These are phyloP conservation scores for Phaethornis superciliosus DNA, from an alignment of 2,113 vertebrate genomes.

Conservation along the genomic window DNA sequence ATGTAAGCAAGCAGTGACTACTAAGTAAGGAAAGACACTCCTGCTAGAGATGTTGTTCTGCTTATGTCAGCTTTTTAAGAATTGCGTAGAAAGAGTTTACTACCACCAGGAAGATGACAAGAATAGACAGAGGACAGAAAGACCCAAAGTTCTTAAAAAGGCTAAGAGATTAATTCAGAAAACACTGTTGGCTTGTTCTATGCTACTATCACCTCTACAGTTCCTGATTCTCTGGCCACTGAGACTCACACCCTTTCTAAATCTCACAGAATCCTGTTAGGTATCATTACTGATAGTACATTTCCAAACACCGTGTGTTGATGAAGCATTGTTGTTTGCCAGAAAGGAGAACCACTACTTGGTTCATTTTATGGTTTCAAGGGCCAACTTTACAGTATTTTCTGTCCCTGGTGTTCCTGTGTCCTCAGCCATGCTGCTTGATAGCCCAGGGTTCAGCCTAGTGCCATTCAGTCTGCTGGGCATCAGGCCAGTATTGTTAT, in stretches of 20 bases:
- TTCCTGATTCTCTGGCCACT: neutral
- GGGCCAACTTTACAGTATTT: neutral
- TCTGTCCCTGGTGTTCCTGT: neutral
- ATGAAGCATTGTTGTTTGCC: neutral
- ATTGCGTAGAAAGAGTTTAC: neutral
- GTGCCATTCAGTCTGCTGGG: neutral
- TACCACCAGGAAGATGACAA: neutral
- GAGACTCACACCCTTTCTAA: neutral
- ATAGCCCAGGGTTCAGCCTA: neutral
- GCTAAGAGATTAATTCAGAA: neutral
- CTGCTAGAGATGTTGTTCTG: neutral
- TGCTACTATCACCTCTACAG: neutral
- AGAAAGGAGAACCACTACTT: neutral
- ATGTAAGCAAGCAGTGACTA: neutral
- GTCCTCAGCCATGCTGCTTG: neutral
- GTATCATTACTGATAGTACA: neutral
- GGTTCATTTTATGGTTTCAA: neutral
- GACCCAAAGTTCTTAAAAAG: neutral
- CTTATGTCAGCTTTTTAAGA: neutral
- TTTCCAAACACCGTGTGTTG: neutral
- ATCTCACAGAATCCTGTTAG: neutral
- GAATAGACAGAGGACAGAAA: neutral
- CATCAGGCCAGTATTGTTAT: neutral
- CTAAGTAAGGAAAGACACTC: neutral
- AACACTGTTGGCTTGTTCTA: neutral